Percentiles rank a stretch among this genome's conserved stretches.
Conservation (phyloP, 2,113 vertebrate species). For the Spilogale gracilis region DNA sequence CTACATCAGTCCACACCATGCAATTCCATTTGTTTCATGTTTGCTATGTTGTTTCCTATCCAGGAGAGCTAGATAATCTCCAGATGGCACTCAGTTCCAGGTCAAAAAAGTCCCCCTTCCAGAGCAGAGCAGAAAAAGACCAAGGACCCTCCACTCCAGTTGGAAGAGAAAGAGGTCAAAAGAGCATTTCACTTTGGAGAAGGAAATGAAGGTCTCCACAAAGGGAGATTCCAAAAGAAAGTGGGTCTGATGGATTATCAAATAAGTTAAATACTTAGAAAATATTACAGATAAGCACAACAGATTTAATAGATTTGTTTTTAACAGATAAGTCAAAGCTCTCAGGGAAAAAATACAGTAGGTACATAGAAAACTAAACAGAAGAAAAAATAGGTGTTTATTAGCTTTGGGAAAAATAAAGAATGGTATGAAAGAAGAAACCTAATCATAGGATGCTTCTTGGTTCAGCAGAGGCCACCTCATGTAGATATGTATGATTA, state of each 20-base stretch:
- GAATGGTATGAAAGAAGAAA: not conserved
- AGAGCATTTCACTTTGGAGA: not conserved
- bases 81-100: not conserved
- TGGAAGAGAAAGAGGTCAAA: not conserved
- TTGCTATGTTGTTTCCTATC: not conserved
- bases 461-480: not conserved
- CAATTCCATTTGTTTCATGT: not conserved
- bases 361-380: not conserved
- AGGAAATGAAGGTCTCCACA: not conserved
- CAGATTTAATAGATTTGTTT: not conserved
- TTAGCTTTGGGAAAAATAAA: not conserved
- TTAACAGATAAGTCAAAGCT: not conserved
- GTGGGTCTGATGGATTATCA: not conserved
- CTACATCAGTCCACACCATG: not conserved
- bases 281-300: not conserved
- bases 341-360: not conserved
- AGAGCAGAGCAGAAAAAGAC: not conserved
- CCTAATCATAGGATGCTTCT: not conserved
- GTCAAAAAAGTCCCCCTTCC: too few species aligned
- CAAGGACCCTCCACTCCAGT: accelerated
- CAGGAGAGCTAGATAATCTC: not conserved
- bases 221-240: not conserved
- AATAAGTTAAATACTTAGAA: not conserved
- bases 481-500: not conserved
- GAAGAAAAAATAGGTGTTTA: not conserved